Conservation (phyloP, 2,113 vertebrate species). For the Dicerorhinus sumatrensis region DNA sequence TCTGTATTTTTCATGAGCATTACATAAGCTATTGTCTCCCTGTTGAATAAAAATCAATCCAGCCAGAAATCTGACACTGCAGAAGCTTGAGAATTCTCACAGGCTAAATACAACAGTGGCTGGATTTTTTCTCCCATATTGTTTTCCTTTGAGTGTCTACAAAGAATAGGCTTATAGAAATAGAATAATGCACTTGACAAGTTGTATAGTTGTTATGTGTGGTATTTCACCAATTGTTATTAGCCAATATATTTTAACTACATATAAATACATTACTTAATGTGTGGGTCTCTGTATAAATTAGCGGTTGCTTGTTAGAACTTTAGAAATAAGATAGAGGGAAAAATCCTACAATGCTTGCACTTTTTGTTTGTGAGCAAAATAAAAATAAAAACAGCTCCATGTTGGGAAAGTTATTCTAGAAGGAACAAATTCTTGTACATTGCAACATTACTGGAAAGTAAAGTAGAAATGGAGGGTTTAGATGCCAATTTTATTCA, state of each 20-base stretch:
- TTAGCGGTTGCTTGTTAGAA: neutral
- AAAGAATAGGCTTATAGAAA: conserved; percentile 19
- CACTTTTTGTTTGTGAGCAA: neutral
- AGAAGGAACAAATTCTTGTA: neutral
- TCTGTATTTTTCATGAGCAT: conserved; percentile 51
- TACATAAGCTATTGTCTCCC: conserved; percentile 51
- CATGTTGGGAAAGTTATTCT: neutral
- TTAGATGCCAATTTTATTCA: neutral
- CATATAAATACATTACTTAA: neutral
- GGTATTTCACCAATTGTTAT: neutral
- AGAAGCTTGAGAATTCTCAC: conserved; percentile 33
- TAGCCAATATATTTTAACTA: neutral
- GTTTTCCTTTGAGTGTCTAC: neutral
- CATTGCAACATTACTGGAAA: neutral
- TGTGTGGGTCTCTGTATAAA: neutral
- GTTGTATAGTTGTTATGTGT: neutral
- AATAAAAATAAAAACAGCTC: neutral
- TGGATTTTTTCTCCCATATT: neutral
- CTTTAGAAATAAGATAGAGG: neutral
- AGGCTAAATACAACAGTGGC: neutral
- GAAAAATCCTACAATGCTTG: neutral
- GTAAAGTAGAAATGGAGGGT: neutral
- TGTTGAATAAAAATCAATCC: conserved; percentile 49
- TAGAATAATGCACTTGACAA: neutral
- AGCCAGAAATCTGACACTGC: conserved; percentile 25